Conservation (phyloP, 2,888 invertebrate genomes). For the Euspilapteryx auroguttella region DNA sequence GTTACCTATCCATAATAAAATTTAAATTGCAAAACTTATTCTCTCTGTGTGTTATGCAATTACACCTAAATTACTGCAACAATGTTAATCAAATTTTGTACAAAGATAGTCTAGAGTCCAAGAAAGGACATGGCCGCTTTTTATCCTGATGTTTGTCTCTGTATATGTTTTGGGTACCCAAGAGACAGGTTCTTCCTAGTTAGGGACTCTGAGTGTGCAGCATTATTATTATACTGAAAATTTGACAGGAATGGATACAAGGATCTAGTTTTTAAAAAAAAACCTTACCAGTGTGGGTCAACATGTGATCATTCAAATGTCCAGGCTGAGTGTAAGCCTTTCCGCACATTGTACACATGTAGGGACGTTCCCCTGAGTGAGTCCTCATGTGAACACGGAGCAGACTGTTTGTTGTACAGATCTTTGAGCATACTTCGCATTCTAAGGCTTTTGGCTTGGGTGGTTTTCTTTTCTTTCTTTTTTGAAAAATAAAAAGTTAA, state of each 20-base stretch:
- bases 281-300: constrained; percentile 6
- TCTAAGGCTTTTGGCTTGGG: neutral
- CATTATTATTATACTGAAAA: neutral
- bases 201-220: too few species aligned
- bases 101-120: too few species aligned
- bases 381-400: neutral
- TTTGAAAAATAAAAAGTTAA: neutral
- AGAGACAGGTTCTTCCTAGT: too few species aligned
- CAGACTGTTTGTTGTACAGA: neutral
- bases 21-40: too few species aligned
- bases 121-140: too few species aligned
- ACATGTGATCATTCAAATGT: constrained; percentile 6
- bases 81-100: too few species aligned
- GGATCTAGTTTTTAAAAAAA: neutral
- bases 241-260: neutral
- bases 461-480: neutral
- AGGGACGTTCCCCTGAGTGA: constrained; percentile 1
- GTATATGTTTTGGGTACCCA: too few species aligned
- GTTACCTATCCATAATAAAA: too few species aligned
- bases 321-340: constrained; percentile 7
- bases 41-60: too few species aligned
- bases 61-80: too few species aligned
- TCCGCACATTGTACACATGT: constrained; percentile 5
- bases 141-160: too few species aligned
- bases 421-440: constrained; percentile 1